Conservation (phyloP, 2,888 invertebrate species). For the Drosophila helvetica region DNA sequence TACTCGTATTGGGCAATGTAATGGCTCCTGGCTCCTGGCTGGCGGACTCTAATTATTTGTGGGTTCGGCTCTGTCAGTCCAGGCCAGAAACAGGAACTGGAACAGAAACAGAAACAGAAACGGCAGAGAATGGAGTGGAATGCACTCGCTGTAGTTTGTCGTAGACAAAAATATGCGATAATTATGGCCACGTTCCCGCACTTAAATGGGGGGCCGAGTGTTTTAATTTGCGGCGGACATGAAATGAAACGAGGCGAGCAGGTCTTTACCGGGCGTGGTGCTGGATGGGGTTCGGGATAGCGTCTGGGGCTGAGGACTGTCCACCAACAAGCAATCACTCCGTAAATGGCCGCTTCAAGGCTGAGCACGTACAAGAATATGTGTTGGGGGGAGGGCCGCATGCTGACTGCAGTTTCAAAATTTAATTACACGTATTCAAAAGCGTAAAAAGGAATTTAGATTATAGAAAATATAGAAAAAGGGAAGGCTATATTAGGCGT, state of each 20-base stretch:
- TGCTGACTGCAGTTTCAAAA: slow-evolving; percentile 53
- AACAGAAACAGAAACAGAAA: background rate
- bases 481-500: background rate
- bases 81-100: background rate
- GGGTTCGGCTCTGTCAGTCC: slow-evolving; percentile 7
- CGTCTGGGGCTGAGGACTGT: background rate
- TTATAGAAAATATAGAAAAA: slow-evolving; percentile 18
- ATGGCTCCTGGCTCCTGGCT: slow-evolving; percentile 19
- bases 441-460: slow-evolving; percentile 52
- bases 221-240: slow-evolving; percentile 76
- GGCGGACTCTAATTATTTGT: slow-evolving; percentile 38
- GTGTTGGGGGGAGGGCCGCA: slow-evolving; percentile 8
- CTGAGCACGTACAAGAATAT: slow-evolving; percentile 52
- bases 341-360: slow-evolving; percentile 48
- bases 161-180: slow-evolving; percentile 61
- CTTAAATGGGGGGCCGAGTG: slow-evolving; percentile 40
- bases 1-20: slow-evolving; percentile 23
- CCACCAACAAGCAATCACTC: background rate
- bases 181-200: slow-evolving; percentile 53
- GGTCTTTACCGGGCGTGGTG: background rate
- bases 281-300: background rate
- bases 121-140: slow-evolving; percentile 23
- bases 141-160: slow-evolving; percentile 46
- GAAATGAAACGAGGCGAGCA: slow-evolving; percentile 45
- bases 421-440: slow-evolving; percentile 81